A percentile compares a stretch with the other conserved stretches of the same genome.
Evolutionary conservation across 2,113 vertebrate genomes (phyloP).

Genomic region (Electrona antarctica): DNA sequence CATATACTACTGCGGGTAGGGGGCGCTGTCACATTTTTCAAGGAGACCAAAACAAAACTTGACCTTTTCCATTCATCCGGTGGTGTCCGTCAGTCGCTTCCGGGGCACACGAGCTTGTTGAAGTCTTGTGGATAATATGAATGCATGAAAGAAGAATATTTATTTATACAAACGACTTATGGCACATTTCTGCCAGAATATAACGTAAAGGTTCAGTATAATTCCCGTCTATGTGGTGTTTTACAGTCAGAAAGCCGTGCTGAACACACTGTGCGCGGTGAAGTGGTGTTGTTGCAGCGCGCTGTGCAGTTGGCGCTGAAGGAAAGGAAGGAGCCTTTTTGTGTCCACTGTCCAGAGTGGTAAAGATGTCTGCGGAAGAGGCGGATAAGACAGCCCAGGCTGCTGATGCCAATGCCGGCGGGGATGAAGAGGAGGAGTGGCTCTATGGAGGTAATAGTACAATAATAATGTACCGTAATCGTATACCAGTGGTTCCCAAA

Average conservation of each 20-base stretch:
- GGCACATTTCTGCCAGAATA: neutral
- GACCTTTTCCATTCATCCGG: constrained; percentile 23
- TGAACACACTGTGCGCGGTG: neutral
- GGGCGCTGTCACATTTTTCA: constrained; percentile 41
- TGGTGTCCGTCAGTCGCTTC: constrained; percentile 38
- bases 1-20: neutral
- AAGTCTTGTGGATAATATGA: constrained; percentile 39
- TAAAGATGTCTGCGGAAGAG: constrained; percentile 80
- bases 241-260: neutral
- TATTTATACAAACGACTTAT: neutral
- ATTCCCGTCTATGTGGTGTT: neutral
- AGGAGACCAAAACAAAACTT: neutral
- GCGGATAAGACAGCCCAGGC: constrained; percentile 74
- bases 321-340: neutral
- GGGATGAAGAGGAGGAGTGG: constrained; percentile 97
- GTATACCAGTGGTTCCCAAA: too few species aligned
- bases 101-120: constrained; percentile 34
- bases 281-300: neutral
- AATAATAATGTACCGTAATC: too few species aligned
- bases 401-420: constrained; percentile 81
- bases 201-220: neutral
- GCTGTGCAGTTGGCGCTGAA: constrained; percentile 2
- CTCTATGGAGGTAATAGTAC: constrained; percentile 94
- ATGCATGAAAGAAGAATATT: constrained; percentile 36
- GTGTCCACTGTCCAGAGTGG: neutral